phyloP scores from a whole-genome alignment of 2,113 vertebrate genomes.

The Corythornis cristatus region DNA sequence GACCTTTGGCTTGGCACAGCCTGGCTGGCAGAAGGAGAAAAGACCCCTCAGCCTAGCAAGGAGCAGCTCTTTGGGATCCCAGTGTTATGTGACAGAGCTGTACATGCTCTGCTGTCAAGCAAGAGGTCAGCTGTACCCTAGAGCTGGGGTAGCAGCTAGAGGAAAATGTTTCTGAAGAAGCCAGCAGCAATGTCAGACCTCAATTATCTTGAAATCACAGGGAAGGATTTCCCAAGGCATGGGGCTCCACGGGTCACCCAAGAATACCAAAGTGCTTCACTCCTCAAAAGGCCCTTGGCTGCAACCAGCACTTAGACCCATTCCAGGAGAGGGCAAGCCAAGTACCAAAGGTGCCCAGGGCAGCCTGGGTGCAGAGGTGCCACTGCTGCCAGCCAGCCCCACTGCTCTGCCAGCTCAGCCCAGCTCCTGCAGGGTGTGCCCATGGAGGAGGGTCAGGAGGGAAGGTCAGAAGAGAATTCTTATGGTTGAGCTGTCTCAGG shows the following conservation, averaged over 20 bases:
- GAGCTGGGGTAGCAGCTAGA: background rate
- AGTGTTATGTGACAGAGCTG: fast-evolving
- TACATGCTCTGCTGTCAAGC: background rate
- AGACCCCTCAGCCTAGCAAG: background rate
- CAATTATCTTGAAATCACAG: background rate
- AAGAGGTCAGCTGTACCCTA: background rate
- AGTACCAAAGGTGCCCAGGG: background rate
- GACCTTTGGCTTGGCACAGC: slow-evolving; percentile 22
- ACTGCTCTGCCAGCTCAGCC: background rate
- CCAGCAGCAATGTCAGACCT: background rate
- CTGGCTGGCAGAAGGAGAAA: background rate
- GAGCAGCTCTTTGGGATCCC: background rate
- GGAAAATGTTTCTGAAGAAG: background rate
- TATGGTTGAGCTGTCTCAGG: background rate
- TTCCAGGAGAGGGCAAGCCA: background rate
- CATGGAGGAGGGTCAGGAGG: background rate
- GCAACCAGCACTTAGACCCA: background rate
- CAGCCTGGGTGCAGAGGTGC: background rate
- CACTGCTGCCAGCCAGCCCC: background rate
- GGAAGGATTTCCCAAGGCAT: background rate
- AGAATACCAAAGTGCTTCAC: background rate
- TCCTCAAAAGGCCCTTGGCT: background rate
- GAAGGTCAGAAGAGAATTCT: background rate
- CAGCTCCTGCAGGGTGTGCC: fast-evolving
- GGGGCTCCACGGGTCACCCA: fast-evolving